Percentiles rank a stretch among this genome's conserved stretches.
Evolutionary conservation across 2,888 invertebrate genomes (phyloP).

Genomic region (Embidobia sp.): DNA sequence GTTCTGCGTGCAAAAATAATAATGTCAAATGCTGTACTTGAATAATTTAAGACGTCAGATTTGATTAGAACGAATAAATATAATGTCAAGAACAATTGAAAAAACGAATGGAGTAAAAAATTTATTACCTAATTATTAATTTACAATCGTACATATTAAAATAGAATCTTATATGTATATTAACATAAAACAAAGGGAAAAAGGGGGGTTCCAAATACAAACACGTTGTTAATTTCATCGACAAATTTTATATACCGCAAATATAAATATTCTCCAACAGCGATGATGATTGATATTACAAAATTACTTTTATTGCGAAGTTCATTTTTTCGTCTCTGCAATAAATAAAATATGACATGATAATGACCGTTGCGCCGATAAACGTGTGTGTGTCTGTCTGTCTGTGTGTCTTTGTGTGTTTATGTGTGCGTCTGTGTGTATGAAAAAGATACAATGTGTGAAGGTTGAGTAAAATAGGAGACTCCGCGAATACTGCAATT

Average conservation of each 20-base stretch:
- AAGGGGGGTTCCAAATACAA: constrained; percentile 28
- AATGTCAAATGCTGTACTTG: constrained; percentile 14
- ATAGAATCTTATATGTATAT: constrained; percentile 26
- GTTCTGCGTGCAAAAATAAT: constrained; percentile 29
- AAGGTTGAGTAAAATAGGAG: constrained; percentile 9
- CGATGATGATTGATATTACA: too few relatives aligned
- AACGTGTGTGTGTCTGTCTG: too few relatives aligned
- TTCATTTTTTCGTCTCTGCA: too few relatives aligned
- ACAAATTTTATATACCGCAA: too few relatives aligned
- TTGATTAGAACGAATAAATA: constrained; percentile 36
- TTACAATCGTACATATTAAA: constrained; percentile 12
- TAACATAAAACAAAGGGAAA: constrained; percentile 13
- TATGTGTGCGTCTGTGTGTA: too few relatives aligned
- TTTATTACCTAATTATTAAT: constrained; percentile 7
- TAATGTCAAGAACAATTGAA: constrained; percentile 5
- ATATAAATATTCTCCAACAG: too few relatives aligned
- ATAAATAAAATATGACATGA: constrained; percentile 8
- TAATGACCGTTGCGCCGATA: constrained; percentile 18
- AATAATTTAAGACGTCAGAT: constrained; percentile 20
- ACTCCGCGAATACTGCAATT: constrained; percentile 21
- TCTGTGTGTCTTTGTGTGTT: too few relatives aligned
- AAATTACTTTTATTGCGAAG: neutral
- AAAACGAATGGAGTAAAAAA: constrained; percentile 8
- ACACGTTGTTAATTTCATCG: constrained; percentile 2
- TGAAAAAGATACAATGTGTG: neutral